Evolutionary conservation across 2,113 vertebrate species (phyloP), one percentile per base, ranked within the genome.

Genomic region (Silurus asotus): DNA sequence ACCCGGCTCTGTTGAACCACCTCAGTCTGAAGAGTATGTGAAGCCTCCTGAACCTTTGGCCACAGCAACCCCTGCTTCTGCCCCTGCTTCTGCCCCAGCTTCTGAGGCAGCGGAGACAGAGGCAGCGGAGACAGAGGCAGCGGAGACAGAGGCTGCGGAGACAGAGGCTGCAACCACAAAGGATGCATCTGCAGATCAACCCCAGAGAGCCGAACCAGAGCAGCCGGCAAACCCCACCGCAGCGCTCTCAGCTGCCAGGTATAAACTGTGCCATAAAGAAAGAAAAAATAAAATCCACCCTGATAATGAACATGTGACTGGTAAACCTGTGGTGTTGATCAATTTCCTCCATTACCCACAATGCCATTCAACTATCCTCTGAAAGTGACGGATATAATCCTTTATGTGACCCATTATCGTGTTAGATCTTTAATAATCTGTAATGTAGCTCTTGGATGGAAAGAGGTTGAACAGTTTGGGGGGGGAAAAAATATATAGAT

Each of bases 181-280:
- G 14, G 84, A 84, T 4, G 51, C 84, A 7, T 55, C 79, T 14
- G 93, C 92, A 37, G 92, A 91, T 45, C 91, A 88, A 23, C 89
- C 83, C 2, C 89, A 79, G 88, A 90, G 90, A 80, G 90, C 92
- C 8, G 59, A 90, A 8, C 90, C 88, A 45, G 92, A 90, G 81
- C 82, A 90, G 51, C 82, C 84, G 0, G 76, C 87, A 19, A 85
- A 85, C 77, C 82, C 91, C 6, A 72, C 87, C 53, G 84, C 92
- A 14, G 88, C 87, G 78, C 89, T 81, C 13, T 90, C 89, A 55
- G 90, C 90, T 67, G 90, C 93, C 82, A 94, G 94, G 95, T 95
- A 75, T 20, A 53, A 58, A 15, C 55, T 74, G 23, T 28, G 51
- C 19, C 14, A 7, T 28, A 55, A 67, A 76, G 9, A 7, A 62